Evolutionary conservation across 2,797 vertebrate genomes (phyloP).

Genomic region (Psittacula echo): DNA sequence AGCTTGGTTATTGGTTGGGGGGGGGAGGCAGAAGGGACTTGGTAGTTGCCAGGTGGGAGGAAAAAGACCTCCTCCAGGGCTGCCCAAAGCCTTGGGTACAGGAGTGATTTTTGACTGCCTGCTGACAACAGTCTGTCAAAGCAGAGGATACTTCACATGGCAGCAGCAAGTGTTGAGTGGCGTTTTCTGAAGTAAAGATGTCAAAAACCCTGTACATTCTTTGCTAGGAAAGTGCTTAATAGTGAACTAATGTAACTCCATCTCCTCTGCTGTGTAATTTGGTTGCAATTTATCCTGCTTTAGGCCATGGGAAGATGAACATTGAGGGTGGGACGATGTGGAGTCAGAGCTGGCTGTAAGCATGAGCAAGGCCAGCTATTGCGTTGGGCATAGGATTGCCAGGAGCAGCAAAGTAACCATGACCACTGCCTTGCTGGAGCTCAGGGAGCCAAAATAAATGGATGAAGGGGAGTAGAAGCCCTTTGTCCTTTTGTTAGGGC

Average conservation of each 20-base stretch:
- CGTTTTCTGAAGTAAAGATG: background rate
- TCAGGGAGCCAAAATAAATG: accelerated
- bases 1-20: background rate
- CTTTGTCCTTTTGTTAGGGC: background rate
- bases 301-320: background rate
- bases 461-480: background rate
- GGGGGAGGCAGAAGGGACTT: too few species aligned
- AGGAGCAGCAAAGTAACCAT: background rate
- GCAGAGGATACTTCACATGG: background rate
- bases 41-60: too few species aligned
- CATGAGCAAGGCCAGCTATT: background rate
- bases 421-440: background rate
- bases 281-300: background rate
- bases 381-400: background rate
- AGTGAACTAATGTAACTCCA: background rate
- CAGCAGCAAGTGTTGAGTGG: background rate
- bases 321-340: background rate
- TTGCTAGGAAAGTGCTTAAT: background rate
- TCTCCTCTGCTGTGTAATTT: background rate
- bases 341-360: background rate
- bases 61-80: background rate
- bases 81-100: background rate
- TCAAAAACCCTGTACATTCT: accelerated
- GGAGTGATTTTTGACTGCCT: background rate
- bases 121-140: background rate